A percentile compares a stretch with the other conserved stretches of the same genome.
phyloP scores from a whole-genome alignment of 2,797 vertebrate genomes.

The Pseudochirops corinnae region DNA sequence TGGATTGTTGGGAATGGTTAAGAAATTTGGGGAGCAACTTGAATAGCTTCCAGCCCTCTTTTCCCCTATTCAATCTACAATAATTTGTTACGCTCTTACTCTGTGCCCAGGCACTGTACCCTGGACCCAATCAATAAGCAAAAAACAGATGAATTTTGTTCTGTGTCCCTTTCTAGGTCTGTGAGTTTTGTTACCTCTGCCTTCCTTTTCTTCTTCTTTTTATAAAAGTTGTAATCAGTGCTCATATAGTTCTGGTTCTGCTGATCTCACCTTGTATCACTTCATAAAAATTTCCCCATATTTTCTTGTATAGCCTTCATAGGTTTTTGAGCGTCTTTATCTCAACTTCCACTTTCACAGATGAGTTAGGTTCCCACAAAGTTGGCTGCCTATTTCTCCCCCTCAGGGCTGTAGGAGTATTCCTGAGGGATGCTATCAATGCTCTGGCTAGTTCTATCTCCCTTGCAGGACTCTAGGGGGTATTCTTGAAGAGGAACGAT shows the following conservation, averaged over 20 bases:
- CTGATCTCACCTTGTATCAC: neutral
- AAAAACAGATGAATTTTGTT: too few species aligned
- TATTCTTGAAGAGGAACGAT: neutral
- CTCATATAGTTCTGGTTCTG: neutral
- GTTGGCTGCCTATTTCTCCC: neutral
- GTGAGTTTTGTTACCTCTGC: neutral
- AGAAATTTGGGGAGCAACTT: too few species aligned
- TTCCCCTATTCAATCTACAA: too few species aligned
- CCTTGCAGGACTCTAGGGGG: neutral
- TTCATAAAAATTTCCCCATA: neutral
- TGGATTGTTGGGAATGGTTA: too few species aligned
- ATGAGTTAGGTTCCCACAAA: neutral
- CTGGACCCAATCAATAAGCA: too few species aligned
- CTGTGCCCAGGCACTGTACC: too few species aligned
- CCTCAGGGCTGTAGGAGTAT: neutral
- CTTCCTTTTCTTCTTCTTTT: neutral
- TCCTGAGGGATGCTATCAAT: neutral
- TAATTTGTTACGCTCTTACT: too few species aligned
- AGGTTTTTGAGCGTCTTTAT: neutral
- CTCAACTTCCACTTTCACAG: neutral
- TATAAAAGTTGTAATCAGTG: neutral
- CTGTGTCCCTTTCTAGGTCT: neutral
- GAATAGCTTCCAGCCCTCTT: too few species aligned
- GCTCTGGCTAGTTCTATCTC: neutral
- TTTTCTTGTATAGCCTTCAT: neutral